Percentiles rank a stretch among this genome's conserved stretches.
Conservation (phyloP, 2,113 vertebrate species). For the Malurus melanocephalus region DNA sequence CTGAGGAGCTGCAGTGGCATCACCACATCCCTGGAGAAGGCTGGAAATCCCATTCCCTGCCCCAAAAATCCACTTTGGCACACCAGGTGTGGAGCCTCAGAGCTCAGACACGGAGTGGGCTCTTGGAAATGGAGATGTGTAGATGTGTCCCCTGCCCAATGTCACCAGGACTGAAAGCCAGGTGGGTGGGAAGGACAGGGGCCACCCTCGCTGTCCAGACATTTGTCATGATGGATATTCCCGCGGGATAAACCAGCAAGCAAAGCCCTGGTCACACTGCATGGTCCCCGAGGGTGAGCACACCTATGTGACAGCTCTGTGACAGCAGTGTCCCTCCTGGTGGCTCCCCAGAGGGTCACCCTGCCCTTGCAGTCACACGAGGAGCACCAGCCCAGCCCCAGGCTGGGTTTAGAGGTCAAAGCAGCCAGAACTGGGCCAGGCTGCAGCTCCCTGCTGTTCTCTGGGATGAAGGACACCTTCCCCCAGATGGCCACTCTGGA, state of each 20-base stretch:
- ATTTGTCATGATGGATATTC: accelerated
- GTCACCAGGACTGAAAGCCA: neutral
- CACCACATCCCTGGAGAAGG: neutral
- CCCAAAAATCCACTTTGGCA: neutral
- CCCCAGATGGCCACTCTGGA: neutral
- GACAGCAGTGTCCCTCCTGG: neutral
- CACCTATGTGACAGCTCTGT: neutral
- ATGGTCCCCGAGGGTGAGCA: accelerated
- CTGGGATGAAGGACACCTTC: neutral
- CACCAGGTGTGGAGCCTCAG: neutral
- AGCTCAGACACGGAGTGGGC: neutral
- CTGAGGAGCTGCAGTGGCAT: neutral
- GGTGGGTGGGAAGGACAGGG: neutral
- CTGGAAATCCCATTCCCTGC: neutral
- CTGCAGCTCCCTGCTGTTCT: neutral
- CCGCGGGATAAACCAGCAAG: neutral
- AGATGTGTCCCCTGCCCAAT: neutral
- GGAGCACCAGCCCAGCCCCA: accelerated
- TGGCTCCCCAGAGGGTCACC: neutral
- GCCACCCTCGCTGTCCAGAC: neutral
- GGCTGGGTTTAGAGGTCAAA: neutral
- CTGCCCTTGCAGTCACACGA: neutral
- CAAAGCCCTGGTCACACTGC: neutral
- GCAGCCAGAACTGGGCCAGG: neutral
- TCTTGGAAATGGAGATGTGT: neutral